Base-by-base conservation (phyloP, 2,888 invertebrate genomes). In the Sinhomidia bicolor region DNA sequence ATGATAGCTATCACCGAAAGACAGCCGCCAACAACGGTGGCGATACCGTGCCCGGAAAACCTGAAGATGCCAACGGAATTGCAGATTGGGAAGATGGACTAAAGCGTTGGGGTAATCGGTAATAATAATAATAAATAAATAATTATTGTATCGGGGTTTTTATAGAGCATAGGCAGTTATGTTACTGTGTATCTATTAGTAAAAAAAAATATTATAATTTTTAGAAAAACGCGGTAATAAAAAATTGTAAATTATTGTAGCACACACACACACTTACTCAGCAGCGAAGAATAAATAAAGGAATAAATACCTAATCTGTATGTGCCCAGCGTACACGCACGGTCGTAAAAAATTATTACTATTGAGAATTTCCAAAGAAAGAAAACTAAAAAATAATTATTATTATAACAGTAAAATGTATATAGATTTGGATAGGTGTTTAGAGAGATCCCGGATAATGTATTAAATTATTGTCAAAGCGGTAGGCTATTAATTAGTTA, bases 41-140 rank as follows among this genome's bases (percentile, higher is more conserved):
- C n/a, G 85, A 85, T 79, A 29, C 80, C 41, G 80, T 85, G 2
- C 71, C 83, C 26, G 86, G 82, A 1, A 87, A 89, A 74, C 68
- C 83, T 54, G 95, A 95, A 90, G 94, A 95, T 89, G 95, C 94
- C 36, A 94, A 94, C n/a, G 94, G 94, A 12, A 94, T 94, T 84
- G 93, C 94, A 17, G 94, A 95, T 91, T 96, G 96, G 95, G 95
- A 96, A 92, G 96, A 96, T 93, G 95, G 95, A 20, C 94, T 95
- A 92, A 95, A 95, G 92, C 94, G 95, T 92, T 96, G 96, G 95
- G 95, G 85, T 57, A 85, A 65, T 80, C 78, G 85, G 51, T 85
- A 85, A 74, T 54, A 71, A 47, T 23, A 23, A n/a, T 41, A n/a
- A n/a, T n/a, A n/a, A n/a, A n/a, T n/a, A n/a, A n/a, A n/a, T n/a